Base-by-base conservation (phyloP, 2,113 vertebrate genomes). In the Hippocampus barbouri region DNA sequence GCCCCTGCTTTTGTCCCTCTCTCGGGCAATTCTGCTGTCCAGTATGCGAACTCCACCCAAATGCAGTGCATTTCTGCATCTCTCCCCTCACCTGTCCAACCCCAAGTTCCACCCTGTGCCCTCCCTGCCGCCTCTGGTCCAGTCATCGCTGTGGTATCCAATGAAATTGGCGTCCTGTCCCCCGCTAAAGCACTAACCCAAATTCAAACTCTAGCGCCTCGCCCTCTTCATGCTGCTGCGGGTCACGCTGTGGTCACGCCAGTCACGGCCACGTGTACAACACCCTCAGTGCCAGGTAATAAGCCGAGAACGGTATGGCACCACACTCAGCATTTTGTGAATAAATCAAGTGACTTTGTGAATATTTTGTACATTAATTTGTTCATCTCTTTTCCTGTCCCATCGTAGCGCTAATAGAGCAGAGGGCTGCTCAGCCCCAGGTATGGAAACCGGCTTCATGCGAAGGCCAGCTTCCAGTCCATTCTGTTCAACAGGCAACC, bases 241-340 rank as follows among this genome's bases (percentile, higher is more conserved):
- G 81, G 82, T 10, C 77, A 43, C 41, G 91, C 90, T 16, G 77
- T 88, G 0, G 89, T 91, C 68, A 90, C 91, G 15, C 78, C 90
- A 1, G 89, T 91, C 61, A 90, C 90, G 25, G 91, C 92, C 60
- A 92, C 90, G 49, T 91, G 88, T 7, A 94, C 94, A 27, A 93
- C 92, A 10, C 90, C 95, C 5, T 91, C 94, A 27, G 89, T 94
- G 74, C 92, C 95, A 80, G 95, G 97, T 98, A 92, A 72, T 56
- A 67, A 47, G 23, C 15, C 18, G 1, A 7, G 34, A 16, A 16
- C 56, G 8, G 12, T 16, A 1, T 27, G 12, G 12, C 56, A 27
- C 15, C 9, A 25, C 38, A n/a, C 10, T 43, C 34, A 9, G 30
- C 18, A 40, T 62, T 62, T 23, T 14, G 5, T 43, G 20, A 64